Evolutionary conservation across 2,888 invertebrate genomes (phyloP), one percentile per base, ranked within the genome.

Genomic region (Uropetala carovei): DNA sequence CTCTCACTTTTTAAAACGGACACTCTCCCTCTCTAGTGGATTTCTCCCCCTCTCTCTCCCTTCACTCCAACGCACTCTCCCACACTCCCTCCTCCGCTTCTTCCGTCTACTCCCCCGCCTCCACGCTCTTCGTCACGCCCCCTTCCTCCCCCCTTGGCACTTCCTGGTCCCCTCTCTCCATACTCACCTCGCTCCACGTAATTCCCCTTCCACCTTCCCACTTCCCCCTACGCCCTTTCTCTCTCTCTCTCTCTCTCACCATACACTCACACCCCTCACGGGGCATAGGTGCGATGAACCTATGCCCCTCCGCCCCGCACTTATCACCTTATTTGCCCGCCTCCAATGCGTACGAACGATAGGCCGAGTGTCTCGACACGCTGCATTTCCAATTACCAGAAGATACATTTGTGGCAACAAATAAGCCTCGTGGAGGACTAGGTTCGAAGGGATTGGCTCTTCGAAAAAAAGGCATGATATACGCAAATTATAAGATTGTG

Each of bases 131-230:
- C 86, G 60, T 60, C 86, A 59, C 86, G 64, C 89, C 64, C 83
- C 64, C 64, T 27, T 43, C 64, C 64, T 1, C 43, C 43, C 43
- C 43, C 83, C 57, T 14, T 57, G 89, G 43, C 89, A 89, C 89
- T 89, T 89, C 89, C 89, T 89, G 64, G 89, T 89, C n/a, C 89
- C 89, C n/a, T 64, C 58, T 64, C 89, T 43, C 9, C 75, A 10
- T 64, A 64, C 18, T 60, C 60, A 27, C 56, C 22, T 57, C 22
- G 2, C 85, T 22, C 85, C 14, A 13, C 27, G 43, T 57, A 18
- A 18, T 59, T 16, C 16, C 60, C 86, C 27, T 60, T 43, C 43
- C 43, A 1, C 83, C 57, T 14, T 43, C 43, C 43, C 43, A 43
- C 57, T 14, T 43, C 43, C 43, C 43, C 83, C 57, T 14, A 43